Evolutionary conservation across 2,797 vertebrate species (phyloP).

Genomic region (Sebastes aleutianus): DNA sequence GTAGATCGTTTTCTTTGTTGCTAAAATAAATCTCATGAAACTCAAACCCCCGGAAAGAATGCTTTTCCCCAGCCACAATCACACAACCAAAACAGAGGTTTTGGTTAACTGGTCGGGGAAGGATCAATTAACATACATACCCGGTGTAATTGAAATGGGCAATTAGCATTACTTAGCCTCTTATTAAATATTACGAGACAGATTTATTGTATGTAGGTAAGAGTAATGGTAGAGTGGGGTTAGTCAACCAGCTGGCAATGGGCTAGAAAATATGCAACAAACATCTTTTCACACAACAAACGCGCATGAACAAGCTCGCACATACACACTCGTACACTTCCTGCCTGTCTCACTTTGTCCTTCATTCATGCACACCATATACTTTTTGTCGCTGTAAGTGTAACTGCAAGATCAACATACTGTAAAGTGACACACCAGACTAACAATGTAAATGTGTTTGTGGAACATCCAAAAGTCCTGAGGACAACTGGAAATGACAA

Average conservation of each 20-base stretch:
- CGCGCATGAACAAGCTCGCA: background rate
- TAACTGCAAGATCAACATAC: constrained; percentile 8
- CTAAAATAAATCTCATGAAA: constrained; percentile 21
- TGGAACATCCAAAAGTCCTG: constrained; percentile 1
- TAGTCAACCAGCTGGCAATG: constrained; percentile 16
- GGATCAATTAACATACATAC: constrained; percentile 38
- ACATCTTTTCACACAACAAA: constrained; percentile 11
- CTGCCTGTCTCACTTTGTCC: background rate
- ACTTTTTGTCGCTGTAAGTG: background rate
- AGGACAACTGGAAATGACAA: constrained; percentile 23
- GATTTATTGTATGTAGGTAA: constrained; percentile 41
- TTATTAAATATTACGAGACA: constrained; percentile 40
- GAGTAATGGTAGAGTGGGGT: constrained; percentile 8
- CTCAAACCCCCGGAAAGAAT: constrained; percentile 16
- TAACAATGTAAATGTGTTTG: constrained; percentile 28
- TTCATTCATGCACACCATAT: background rate
- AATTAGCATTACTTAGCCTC: constrained; percentile 24
- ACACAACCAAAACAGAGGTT: constrained; percentile 33
- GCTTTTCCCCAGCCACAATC: constrained; percentile 10
- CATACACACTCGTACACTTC: background rate
- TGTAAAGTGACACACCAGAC: constrained; percentile 28
- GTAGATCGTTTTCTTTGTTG: background rate
- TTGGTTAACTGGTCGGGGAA: constrained; percentile 42
- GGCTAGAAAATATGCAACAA: constrained; percentile 36
- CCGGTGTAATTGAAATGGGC: constrained; percentile 26